A percentile compares a stretch with the other conserved stretches of the same genome.
Evolutionary conservation across 2,113 vertebrate genomes (phyloP).

Genomic region (Acanthisitta chloris): DNA sequence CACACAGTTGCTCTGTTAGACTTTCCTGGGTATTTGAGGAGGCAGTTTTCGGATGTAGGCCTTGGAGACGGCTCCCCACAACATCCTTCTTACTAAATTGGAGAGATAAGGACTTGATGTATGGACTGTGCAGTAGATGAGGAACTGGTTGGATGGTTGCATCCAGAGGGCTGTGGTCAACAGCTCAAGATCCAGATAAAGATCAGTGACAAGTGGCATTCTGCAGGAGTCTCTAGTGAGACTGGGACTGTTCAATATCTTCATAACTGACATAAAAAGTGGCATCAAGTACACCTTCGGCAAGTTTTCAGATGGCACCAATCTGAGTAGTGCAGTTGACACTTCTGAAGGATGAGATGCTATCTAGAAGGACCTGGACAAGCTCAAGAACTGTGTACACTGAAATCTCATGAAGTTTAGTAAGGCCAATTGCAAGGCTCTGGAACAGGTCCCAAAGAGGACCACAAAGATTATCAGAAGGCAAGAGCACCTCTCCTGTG

Average conservation of each 20-base stretch:
- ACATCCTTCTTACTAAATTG: background rate
- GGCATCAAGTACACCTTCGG: background rate
- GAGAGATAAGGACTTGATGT: background rate
- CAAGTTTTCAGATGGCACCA: background rate
- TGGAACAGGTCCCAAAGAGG: background rate
- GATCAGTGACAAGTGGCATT: background rate
- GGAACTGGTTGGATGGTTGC: background rate
- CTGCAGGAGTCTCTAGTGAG: background rate
- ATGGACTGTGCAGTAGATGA: background rate
- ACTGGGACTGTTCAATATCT: background rate
- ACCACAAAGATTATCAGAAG: background rate
- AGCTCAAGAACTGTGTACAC: background rate
- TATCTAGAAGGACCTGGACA: background rate
- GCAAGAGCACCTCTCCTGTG: background rate
- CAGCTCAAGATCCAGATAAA: background rate
- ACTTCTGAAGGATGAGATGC: background rate
- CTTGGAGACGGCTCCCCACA: rapidly evolving
- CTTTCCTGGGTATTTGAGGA: background rate
- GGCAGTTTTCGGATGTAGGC: background rate
- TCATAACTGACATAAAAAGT: background rate
- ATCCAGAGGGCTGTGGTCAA: background rate
- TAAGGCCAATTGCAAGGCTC: background rate
- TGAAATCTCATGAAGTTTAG: background rate
- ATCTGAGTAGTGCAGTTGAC: background rate
- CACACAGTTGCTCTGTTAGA: background rate